Evolutionary conservation across 2,888 invertebrate genomes (phyloP), one percentile per base, ranked within the genome.

Genomic region (Clusia tigrina): DNA sequence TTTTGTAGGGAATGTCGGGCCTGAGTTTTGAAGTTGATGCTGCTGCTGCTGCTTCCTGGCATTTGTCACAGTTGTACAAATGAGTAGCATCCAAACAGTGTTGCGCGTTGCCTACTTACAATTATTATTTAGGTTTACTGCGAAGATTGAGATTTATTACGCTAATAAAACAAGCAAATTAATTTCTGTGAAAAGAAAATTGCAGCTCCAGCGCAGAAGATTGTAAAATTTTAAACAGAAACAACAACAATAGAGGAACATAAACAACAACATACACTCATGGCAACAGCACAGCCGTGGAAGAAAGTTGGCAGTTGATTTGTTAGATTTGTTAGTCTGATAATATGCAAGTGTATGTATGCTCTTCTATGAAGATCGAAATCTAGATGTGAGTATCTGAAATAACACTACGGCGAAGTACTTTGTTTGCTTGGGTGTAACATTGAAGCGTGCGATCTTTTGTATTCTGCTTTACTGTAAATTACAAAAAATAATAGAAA

Each of bases 241-340:
- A n/a, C n/a, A n/a, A n/a, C n/a, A n/a, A n/a, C 12, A 5, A 32
- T 32, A 12, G 32, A 5, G 12, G 32, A 32, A 12, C 32, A 32
- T 5, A 32, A 32, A 32, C 32, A 32, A 32, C 5, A 32, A 32
- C 32, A 32, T 9, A 32, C 32, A 32, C 32, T 32, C 12, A 9
- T 32, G 6, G 42, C 42, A 42, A n/a, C n/a, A 42, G 12, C 32
- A 32, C 5, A 32, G 10, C 9, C 9, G 42, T 42, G 9, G 42
- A 48, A 48, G 76, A 74, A 74, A 74, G 74, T 72, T 69, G 74
- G n/a, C 74, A 74, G 72, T 72, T 73, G 73, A 76, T 76, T 76
- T 76, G 68, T 76, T 68, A 73, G 76, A 74, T 74, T 74, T 75
- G 64, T 15, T 42, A 3, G n/a, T 42, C 5, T 20, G 32, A 32